Conservation (phyloP, 2,113 vertebrate genomes). For the Struthidea cinerea region DNA sequence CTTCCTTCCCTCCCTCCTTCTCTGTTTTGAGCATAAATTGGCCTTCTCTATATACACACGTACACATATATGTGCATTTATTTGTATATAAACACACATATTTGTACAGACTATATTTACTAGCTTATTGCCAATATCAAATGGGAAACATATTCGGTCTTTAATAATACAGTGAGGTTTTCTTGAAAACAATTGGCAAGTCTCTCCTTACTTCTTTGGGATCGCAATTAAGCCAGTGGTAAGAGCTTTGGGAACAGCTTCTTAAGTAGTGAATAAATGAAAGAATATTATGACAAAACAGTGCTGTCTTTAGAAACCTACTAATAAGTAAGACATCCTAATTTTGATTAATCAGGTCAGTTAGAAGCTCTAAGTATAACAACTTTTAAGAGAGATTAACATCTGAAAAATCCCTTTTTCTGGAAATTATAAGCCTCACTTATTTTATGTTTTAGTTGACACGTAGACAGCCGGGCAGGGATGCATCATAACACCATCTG, state of each 20-base stretch:
- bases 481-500: not conserved
- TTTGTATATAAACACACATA: not conserved
- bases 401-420: not conserved
- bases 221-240: not conserved
- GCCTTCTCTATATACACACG: not conserved
- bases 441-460: not conserved
- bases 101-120: not conserved
- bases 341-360: not conserved
- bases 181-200: not conserved
- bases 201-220: not conserved
- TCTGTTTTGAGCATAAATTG: not conserved
- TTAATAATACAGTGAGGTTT: not conserved
- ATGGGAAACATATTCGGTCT: not conserved
- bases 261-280: not conserved
- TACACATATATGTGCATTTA: not conserved
- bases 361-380: not conserved
- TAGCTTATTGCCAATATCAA: not conserved
- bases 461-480: not conserved
- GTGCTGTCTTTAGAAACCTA: not conserved
- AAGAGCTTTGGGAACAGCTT: not conserved
- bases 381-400: not conserved
- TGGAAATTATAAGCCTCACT: not conserved
- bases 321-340: not conserved
- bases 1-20: too few relatives aligned
- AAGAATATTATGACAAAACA: not conserved